Percentiles rank a stretch among this genome's conserved stretches.
Evolutionary conservation across 1,140 invertebrate genomes (phyloP).

Genomic region (Drosophila watanabei): DNA sequence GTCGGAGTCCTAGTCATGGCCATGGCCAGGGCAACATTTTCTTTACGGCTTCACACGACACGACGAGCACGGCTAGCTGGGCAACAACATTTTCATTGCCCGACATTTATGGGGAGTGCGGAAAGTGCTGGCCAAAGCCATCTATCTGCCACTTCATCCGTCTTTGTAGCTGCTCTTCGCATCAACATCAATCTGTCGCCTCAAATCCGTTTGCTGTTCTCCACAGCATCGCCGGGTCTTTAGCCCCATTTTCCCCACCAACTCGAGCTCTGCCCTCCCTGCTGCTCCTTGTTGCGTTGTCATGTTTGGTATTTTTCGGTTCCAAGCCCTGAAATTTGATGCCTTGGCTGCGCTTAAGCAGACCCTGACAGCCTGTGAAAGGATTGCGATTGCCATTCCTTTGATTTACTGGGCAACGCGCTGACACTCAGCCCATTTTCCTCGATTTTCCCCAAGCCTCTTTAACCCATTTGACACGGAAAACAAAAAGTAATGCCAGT

Average conservation of each 20-base stretch:
- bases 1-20: constrained; percentile 3
- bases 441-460: not conserved
- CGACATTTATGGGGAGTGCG: constrained; percentile 59
- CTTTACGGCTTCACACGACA: constrained; percentile 66
- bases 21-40: constrained; percentile 57
- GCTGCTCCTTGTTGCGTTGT: constrained; percentile 8
- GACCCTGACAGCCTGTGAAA: constrained; percentile 58
- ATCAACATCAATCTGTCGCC: constrained; percentile 72
- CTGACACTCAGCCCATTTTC: constrained; percentile 7
- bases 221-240: constrained; percentile 7
- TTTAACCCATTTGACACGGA: not conserved
- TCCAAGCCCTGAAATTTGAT: constrained; percentile 43
- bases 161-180: constrained; percentile 38
- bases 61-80: constrained; percentile 71
- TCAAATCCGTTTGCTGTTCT: constrained; percentile 53
- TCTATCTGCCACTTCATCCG: constrained; percentile 57
- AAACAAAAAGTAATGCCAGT: not conserved
- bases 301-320: constrained; percentile 27
- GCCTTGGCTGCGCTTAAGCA: constrained; percentile 56
- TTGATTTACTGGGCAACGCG: constrained; percentile 37
- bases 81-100: constrained; percentile 80
- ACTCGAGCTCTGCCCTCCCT: constrained; percentile 2
- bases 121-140: constrained; percentile 37
- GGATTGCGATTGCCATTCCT: constrained; percentile 50
- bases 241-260: constrained; percentile 4